Conservation (phyloP, 2,113 vertebrate species). For the Peucedramus taeniatus region DNA sequence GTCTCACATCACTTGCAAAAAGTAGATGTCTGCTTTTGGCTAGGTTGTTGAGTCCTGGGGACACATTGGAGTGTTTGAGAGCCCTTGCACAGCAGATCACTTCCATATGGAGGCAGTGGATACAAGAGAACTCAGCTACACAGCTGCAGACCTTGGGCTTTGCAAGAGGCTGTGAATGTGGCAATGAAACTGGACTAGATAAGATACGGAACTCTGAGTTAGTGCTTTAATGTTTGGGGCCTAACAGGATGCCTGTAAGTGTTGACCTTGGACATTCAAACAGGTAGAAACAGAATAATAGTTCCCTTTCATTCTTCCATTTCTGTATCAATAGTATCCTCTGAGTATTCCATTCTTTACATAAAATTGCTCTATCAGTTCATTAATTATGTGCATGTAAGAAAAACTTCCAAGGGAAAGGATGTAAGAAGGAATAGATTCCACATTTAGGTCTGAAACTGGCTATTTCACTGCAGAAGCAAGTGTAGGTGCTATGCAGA, state of each 20-base stretch:
- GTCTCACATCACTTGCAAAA: not conserved
- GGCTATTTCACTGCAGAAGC: not conserved
- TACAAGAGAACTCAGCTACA: not conserved
- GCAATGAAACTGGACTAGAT: not conserved
- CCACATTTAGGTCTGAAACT: not conserved
- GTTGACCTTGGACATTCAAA: not conserved
- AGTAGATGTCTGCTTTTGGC: not conserved
- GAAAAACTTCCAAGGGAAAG: not conserved
- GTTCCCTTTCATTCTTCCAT: not conserved
- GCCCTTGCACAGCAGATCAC: not conserved
- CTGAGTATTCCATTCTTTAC: not conserved
- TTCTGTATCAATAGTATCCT: not conserved
- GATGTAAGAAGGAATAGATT: not conserved
- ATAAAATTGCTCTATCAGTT: not conserved
- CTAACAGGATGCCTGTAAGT: not conserved
- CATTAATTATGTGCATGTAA: not conserved
- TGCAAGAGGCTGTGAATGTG: not conserved
- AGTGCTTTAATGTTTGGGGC: not conserved
- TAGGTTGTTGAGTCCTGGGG: not conserved
- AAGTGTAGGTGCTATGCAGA: not conserved
- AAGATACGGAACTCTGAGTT: not conserved
- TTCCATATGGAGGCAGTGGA: not conserved
- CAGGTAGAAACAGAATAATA: not conserved
- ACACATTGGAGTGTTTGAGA: not conserved
- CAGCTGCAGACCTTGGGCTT: not conserved